A percentile compares a stretch with the other conserved stretches of the same genome.
phyloP scores from a whole-genome alignment of 1,140 invertebrate genomes.

The Heterodera schachtii region DNA sequence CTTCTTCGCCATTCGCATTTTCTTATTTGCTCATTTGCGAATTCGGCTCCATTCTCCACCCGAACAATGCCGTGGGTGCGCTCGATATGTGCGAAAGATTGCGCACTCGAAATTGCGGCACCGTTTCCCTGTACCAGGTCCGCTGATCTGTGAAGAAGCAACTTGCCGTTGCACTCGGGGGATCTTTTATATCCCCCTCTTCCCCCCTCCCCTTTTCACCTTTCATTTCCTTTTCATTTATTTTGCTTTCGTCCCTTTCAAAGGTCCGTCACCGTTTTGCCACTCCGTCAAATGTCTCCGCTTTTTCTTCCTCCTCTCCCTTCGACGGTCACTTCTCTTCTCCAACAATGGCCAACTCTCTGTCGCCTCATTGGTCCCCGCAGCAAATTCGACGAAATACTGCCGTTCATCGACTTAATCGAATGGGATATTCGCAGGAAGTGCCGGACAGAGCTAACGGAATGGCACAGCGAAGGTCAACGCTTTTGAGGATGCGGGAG shows the following conservation, averaged over 20 bases:
- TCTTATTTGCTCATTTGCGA: conserved; percentile 60
- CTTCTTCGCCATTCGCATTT: conserved; percentile 41
- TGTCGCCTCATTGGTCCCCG: conserved; percentile 10
- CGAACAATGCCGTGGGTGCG: conserved; percentile 56
- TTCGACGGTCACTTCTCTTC: conserved; percentile 30
- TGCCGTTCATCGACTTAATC: neutral
- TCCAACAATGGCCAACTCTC: conserved; percentile 2
- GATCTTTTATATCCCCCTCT: too few relatives aligned
- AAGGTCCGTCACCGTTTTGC: conserved; percentile 26
- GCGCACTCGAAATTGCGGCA: conserved; percentile 58
- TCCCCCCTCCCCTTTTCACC: too few relatives aligned
- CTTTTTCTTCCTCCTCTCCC: neutral
- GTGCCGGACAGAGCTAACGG: conserved; percentile 45
- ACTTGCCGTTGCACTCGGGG: too few relatives aligned
- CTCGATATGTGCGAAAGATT: conserved; percentile 62
- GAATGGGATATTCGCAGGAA: conserved; percentile 44
- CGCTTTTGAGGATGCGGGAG: conserved; percentile 45
- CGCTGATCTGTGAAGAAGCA: neutral
- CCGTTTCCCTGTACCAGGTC: conserved; percentile 62
- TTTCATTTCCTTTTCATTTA: too few relatives aligned
- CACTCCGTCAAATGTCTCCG: conserved; percentile 5
- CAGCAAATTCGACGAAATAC: conserved; percentile 22
- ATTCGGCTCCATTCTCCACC: conserved; percentile 61
- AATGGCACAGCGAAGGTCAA: conserved; percentile 32
- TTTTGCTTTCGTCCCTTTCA: conserved; percentile 12